Percentiles rank a stretch among this genome's conserved stretches.
Conservation (phyloP, 2,888 invertebrate species). For the Anaspis maculata region DNA sequence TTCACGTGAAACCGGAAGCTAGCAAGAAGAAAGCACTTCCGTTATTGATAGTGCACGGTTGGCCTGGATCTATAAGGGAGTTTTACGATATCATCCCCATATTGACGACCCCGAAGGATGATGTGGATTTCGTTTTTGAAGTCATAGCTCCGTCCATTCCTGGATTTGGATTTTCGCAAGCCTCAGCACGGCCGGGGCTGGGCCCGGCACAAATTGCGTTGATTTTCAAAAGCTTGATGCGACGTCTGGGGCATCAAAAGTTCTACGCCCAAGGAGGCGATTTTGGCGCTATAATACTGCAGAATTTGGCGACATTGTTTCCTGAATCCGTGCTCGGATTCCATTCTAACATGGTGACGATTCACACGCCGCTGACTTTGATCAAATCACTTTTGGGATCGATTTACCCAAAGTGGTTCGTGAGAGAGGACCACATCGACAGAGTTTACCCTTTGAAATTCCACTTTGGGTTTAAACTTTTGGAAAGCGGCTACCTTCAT, state of each 20-base stretch:
- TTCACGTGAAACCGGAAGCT: slow-evolving; percentile 47
- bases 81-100: slow-evolving; percentile 69
- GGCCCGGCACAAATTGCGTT: slow-evolving; percentile 50
- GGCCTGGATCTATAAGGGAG: slow-evolving; percentile 82
- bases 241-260: slow-evolving; percentile 54
- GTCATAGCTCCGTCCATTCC: slow-evolving; percentile 52
- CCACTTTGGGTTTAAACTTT: slow-evolving; percentile 38
- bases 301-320: slow-evolving; percentile 53
- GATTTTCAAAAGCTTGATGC: slow-evolving; percentile 60
- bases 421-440: slow-evolving; percentile 39
- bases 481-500: slow-evolving; percentile 60
- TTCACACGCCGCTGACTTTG: slow-evolving; percentile 34
- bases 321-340: slow-evolving; percentile 50
- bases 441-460: slow-evolving; percentile 47
- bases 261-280: slow-evolving; percentile 74
- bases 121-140: slow-evolving; percentile 56
- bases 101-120: slow-evolving; percentile 46
- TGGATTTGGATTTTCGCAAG: slow-evolving; percentile 46
- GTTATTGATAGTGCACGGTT: slow-evolving; percentile 71
- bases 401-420: slow-evolving; percentile 48
- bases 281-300: slow-evolving; percentile 64
- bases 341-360: slow-evolving; percentile 55
- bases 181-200: slow-evolving; percentile 55
- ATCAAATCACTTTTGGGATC: slow-evolving; percentile 40
- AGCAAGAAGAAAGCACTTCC: slow-evolving; percentile 47